These are phyloP conservation scores for Aradus depressus DNA, from an alignment of 2,888 invertebrate species.

Conservation along the genomic window DNA sequence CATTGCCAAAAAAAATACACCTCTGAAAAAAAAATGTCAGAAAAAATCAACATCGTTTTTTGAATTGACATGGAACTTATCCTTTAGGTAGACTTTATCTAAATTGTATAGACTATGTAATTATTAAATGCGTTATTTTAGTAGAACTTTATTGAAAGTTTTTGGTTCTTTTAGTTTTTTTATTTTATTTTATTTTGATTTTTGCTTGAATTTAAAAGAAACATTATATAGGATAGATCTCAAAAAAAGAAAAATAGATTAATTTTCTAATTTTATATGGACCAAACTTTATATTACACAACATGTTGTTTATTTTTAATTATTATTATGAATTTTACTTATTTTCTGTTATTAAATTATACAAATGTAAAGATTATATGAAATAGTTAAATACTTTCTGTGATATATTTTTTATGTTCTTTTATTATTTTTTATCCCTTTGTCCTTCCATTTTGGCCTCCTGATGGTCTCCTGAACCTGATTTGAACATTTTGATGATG, in stretches of 20 bases:
- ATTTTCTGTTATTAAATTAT: slow-evolving; percentile 6
- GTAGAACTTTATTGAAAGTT: background rate
- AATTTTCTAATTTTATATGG: slow-evolving; percentile 18
- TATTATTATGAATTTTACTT: background rate
- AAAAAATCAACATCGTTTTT: too few relatives aligned
- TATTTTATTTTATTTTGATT: slow-evolving; percentile 3
- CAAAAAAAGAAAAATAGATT: slow-evolving; percentile 16
- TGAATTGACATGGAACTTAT: too few relatives aligned
- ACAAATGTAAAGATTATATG: background rate
- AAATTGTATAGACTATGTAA: background rate
- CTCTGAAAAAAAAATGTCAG: too few relatives aligned
- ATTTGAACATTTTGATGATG: too few relatives aligned
- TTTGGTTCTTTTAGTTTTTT: background rate
- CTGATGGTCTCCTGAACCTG: too few relatives aligned
- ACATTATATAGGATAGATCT: slow-evolving; percentile 13
- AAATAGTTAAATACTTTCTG: slow-evolving; percentile 15
- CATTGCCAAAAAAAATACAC: too few relatives aligned
- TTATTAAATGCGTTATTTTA: background rate
- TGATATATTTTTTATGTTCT: slow-evolving; percentile 3
- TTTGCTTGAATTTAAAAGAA: background rate
- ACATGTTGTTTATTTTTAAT: too few relatives aligned
- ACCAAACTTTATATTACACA: too few relatives aligned
- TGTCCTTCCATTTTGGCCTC: too few relatives aligned
- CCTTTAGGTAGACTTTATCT: slow-evolving; percentile 3
- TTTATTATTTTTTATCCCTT: too few relatives aligned